Evolutionary conservation across 92 coral and sea anemone species (phyloP), one percentile per base, ranked within the genome.

Genomic region (Umimayanthus chanpuru): DNA sequence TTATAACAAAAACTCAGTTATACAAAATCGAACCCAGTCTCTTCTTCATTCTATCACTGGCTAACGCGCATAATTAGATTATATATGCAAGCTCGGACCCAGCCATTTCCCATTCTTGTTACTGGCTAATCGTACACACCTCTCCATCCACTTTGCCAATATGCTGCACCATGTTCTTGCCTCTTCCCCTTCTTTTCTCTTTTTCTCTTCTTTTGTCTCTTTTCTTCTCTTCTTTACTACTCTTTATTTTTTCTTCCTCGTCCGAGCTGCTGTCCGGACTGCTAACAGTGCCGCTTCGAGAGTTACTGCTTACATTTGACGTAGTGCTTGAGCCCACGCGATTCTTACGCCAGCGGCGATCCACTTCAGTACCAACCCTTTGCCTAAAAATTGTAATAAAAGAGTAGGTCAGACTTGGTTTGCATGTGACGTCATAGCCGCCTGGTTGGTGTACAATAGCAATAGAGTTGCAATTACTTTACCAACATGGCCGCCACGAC

Each of bases 291-390:
- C 4, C 55, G 50, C 61, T 79, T 26, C 55, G 66, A 9, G 82
- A 26, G 53, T 77, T 74, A 36, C 91, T 91, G 87, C 92, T 90
- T 30, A 50, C 82, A 11, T 53, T 50, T 2, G 94, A 86, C 4
- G 91, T 28, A 6, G 77, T 88, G 64, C 91, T 90, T 25, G 98
- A 92, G 82, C 96, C 98, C 41, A 95, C 96, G 18, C 93, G 96
- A 85, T 95, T 93, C 36, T 90, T 88, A 15, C 94, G 91, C 98
- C 98, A 95, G 91, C 98, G 98, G 75, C 76, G 87, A 72, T 83
- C 87, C 7, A 83, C 87, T 68, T 41, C 61, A 83, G 87, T 78
- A 12, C 1, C 77, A 68, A 74, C 21, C 44, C n/a, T 70, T 44
- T 44, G 76, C 43, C 77, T 83, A 55, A 28, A 43, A 16, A 26